phyloP scores from a whole-genome alignment of 2,797 vertebrate species.

The Capromys pilorides region DNA sequence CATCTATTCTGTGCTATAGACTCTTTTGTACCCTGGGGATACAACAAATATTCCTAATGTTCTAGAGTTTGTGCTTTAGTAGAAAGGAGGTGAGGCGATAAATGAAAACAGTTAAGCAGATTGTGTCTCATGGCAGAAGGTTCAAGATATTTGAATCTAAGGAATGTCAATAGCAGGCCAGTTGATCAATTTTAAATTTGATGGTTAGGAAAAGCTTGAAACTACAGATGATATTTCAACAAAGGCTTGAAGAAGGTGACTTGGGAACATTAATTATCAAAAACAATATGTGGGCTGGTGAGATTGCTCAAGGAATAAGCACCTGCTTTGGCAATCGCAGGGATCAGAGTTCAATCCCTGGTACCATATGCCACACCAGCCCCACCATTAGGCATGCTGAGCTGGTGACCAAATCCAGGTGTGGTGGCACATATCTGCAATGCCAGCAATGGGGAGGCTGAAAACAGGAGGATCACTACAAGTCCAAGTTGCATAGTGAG shows the following conservation, averaged over 20 bases:
- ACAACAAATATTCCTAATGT: not conserved
- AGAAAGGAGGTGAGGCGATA: not conserved
- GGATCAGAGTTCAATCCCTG: too few relatives aligned
- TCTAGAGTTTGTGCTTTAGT: not conserved
- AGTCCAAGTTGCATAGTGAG: too few relatives aligned
- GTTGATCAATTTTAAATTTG: not conserved
- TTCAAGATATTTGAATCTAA: not conserved
- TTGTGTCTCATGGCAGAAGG: not conserved
- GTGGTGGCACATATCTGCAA: too few relatives aligned
- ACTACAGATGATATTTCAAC: not conserved
- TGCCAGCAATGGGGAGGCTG: too few relatives aligned
- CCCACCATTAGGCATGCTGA: too few relatives aligned
- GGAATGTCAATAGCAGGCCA: not conserved
- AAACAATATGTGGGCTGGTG: not conserved
- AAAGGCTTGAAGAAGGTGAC: not conserved
- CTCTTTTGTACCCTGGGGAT: not conserved
- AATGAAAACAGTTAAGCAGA: not conserved
- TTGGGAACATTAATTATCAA: not conserved
- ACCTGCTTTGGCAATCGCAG: too few relatives aligned
- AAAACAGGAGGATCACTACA: too few relatives aligned
- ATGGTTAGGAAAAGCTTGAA: not conserved
- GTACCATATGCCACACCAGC: too few relatives aligned
- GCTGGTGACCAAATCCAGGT: too few relatives aligned
- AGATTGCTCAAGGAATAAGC: too few relatives aligned
- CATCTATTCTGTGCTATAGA: not conserved